phyloP scores from a whole-genome alignment of 2,797 vertebrate genomes.

The Urosaurus nigricauda region DNA sequence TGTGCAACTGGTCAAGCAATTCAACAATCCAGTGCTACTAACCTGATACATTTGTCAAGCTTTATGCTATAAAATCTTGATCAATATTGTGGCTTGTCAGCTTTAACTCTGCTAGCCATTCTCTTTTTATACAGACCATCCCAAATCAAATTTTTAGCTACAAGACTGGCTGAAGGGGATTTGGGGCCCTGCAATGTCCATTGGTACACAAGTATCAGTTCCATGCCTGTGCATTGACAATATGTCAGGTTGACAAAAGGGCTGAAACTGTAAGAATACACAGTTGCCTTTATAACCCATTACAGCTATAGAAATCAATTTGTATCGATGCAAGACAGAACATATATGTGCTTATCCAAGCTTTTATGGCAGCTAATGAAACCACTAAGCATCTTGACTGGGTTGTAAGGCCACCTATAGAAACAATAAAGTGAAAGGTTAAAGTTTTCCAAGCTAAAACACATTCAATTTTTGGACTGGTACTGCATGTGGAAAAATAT shows the following conservation, averaged over 20 bases:
- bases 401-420: background rate
- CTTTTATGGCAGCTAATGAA: constrained; percentile 1
- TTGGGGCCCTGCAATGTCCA: background rate
- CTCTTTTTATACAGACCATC: too few species aligned
- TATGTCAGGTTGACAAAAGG: background rate
- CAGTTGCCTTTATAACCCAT: background rate
- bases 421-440: background rate
- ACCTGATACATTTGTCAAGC: too few species aligned
- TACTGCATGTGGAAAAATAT: background rate
- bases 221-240: background rate
- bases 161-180: too few species aligned
- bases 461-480: background rate
- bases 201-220: background rate
- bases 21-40: too few species aligned
- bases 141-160: too few species aligned
- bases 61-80: too few species aligned
- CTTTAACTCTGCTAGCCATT: too few species aligned
- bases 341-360: background rate
- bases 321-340: background rate
- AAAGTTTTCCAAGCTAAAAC: background rate
- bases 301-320: background rate
- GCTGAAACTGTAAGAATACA: background rate
- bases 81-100: too few species aligned
- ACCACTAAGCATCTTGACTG: background rate
- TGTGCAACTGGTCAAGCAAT: too few species aligned